A percentile compares a stretch with the other conserved stretches of the same genome.
Conservation (phyloP, 2,113 vertebrate species). For the Antigone vipio region DNA sequence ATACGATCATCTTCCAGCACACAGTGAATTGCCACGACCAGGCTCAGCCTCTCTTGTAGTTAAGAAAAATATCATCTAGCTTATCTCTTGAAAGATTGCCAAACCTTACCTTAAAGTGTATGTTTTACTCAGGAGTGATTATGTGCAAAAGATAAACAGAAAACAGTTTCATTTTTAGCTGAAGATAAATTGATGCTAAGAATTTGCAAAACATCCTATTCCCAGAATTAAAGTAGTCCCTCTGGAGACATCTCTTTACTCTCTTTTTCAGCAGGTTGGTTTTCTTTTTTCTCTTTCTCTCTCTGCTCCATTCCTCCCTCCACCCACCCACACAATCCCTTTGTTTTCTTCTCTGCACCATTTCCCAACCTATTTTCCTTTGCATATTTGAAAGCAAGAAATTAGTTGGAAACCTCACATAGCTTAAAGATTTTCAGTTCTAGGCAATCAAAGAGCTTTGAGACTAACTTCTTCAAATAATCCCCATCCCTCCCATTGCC, state of each 20-base stretch:
- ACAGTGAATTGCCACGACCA: neutral
- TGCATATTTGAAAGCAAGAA: slow-evolving; percentile 1
- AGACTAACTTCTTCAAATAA: neutral
- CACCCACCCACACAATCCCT: neutral
- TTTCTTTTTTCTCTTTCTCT: neutral
- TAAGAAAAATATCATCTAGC: neutral
- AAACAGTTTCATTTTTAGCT: slow-evolving; percentile 6
- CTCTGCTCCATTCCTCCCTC: neutral
- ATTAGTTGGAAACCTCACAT: neutral
- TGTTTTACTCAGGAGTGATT: slow-evolving; percentile 1
- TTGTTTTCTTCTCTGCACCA: neutral
- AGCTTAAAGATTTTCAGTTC: neutral
- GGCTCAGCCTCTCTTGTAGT: neutral
- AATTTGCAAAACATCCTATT: slow-evolving; percentile 14
- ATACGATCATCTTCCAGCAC: neutral
- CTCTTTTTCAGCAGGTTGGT: neutral
- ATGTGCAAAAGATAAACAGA: slow-evolving; percentile 9
- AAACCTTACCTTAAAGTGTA: neutral
- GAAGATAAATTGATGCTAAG: neutral
- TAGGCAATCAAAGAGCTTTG: neutral
- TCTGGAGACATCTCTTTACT: neutral
- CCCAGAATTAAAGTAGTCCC: slow-evolving; percentile 1
- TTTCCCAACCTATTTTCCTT: neutral
- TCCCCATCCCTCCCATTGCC: neutral
- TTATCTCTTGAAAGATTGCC: neutral